phyloP scores from a whole-genome alignment of 37 sponge, comb jelly and placozoan species.

The Bolinopsis microptera region DNA sequence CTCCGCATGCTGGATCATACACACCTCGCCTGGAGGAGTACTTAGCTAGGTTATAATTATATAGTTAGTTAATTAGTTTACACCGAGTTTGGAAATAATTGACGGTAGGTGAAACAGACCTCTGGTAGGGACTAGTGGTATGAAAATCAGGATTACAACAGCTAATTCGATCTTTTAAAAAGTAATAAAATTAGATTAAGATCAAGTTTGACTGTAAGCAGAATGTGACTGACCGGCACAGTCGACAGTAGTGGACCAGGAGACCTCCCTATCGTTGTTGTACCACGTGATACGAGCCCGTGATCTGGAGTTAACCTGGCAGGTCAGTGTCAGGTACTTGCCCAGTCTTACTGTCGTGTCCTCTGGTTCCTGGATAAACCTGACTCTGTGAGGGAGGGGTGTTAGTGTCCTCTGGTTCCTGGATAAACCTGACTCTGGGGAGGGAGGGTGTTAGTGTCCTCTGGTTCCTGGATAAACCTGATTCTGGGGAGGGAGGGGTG shows the following conservation, averaged over 20 bases:
- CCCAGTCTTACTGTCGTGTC: constrained; percentile 46
- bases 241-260: neutral
- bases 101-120: no score
- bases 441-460: neutral
- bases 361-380: constrained; percentile 55
- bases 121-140: no score
- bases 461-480: neutral
- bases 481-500: neutral
- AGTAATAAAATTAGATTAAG: no score
- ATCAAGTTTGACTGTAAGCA: no score
- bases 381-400: neutral
- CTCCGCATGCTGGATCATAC: neutral
- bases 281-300: constrained; percentile 44
- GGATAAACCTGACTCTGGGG: neutral
- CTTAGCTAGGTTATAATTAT: no score
- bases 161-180: no score
- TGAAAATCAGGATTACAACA: no score
- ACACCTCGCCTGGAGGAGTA: constrained; percentile 23
- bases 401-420: neutral
- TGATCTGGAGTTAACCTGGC: neutral
- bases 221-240: no score
- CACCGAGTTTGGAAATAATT: no score
- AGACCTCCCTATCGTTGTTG: neutral
- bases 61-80: no score
- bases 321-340: neutral